phyloP scores from a whole-genome alignment of 2,888 invertebrate species.

The Xanthorhoe designata region DNA sequence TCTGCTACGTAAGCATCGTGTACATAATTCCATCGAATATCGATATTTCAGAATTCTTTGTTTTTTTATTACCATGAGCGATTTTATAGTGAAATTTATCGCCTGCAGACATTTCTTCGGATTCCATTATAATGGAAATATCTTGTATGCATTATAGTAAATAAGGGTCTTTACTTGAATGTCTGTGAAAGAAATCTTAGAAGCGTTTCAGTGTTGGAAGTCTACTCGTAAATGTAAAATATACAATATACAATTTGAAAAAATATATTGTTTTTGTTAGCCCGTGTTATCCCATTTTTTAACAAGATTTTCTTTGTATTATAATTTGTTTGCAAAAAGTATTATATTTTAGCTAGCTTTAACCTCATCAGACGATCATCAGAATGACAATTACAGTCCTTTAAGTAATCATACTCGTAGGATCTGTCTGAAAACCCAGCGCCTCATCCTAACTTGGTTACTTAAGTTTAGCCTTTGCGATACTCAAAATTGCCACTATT shows the following conservation, averaged over 20 bases:
- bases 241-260: not conserved
- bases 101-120: conserved; percentile 2
- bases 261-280: not conserved
- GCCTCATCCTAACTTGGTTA: no score
- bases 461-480: no score
- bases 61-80: not conserved
- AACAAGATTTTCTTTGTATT: no score
- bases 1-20: no score
- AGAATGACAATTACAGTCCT: no score
- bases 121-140: conserved; percentile 14
- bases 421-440: no score
- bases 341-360: no score
- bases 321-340: no score
- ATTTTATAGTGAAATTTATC: not conserved
- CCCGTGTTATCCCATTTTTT: not conserved
- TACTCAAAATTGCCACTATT: no score
- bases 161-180: conserved; percentile 15
- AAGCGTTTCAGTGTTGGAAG: conserved; percentile 15
- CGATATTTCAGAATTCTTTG: not conserved
- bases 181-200: conserved; percentile 13
- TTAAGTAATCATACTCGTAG: no score
- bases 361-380: not conserved
- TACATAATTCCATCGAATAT: not conserved
- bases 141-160: conserved; percentile 14
- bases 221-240: conserved; percentile 10